These are phyloP conservation scores for Nestor notabilis DNA, from an alignment of 2,113 vertebrate species.

Conservation along the genomic window DNA sequence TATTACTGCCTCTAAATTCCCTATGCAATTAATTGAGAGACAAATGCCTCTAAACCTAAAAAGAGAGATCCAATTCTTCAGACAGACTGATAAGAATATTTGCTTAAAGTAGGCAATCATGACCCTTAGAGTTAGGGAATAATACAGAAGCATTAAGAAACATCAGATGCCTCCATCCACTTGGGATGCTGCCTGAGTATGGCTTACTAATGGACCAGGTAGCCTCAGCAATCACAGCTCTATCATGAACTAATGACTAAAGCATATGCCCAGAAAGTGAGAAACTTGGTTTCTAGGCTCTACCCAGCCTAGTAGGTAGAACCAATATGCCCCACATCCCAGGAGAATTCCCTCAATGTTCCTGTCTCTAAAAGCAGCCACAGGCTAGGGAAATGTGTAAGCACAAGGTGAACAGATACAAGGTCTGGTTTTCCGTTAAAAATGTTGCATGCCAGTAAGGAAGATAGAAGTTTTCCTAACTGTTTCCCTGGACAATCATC, in stretches of 20 bases:
- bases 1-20: background rate
- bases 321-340: background rate
- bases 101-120: background rate
- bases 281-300: background rate
- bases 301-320: background rate
- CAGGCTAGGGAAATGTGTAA: background rate
- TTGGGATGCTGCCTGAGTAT: background rate
- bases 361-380: background rate
- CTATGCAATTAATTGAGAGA: background rate
- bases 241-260: background rate
- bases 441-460: background rate
- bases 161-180: background rate
- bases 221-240: background rate
- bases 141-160: background rate
- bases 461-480: background rate
- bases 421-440: background rate
- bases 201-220: background rate
- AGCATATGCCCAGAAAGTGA: background rate
- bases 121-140: too few relatives aligned
- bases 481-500: background rate
- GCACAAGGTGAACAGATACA: background rate
- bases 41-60: background rate
- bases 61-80: background rate
- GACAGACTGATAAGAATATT: background rate
- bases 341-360: background rate